Conservation (phyloP, 2,888 invertebrate species). For the Tethea ocularis region DNA sequence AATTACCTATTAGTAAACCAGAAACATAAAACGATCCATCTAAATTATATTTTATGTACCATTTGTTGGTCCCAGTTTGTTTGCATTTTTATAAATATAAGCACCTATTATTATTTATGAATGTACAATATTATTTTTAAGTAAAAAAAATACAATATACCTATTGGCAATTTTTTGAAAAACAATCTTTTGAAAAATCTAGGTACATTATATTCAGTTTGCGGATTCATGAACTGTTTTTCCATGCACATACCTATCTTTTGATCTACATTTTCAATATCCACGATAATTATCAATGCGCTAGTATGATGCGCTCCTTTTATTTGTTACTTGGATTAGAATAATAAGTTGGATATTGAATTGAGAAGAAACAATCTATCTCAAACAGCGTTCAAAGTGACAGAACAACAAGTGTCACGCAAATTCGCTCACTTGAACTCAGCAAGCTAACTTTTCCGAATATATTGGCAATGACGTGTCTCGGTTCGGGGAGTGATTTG, state of each 20-base stretch:
- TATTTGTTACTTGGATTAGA: background rate
- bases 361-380: background rate
- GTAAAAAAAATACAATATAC: no score
- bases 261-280: background rate
- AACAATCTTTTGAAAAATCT: no score
- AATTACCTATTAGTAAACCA: background rate
- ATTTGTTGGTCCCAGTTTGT: no score
- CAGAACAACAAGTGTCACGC: slow-evolving; percentile 1
- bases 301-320: background rate
- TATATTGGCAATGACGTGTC: slow-evolving; percentile 2
- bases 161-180: no score
- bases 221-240: no score
- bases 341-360: background rate
- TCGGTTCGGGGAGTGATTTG: background rate
- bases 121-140: background rate
- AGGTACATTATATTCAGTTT: no score
- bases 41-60: no score
- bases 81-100: background rate
- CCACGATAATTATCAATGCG: background rate
- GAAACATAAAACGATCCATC: background rate
- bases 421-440: background rate
- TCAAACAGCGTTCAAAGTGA: background rate
- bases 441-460: background rate
- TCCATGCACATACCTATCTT: no score
- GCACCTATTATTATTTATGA: background rate